Evolutionary conservation across 1,140 invertebrate species (phyloP), one percentile per base, ranked within the genome.

Genomic region (Cyphomyrmex costatus): DNA sequence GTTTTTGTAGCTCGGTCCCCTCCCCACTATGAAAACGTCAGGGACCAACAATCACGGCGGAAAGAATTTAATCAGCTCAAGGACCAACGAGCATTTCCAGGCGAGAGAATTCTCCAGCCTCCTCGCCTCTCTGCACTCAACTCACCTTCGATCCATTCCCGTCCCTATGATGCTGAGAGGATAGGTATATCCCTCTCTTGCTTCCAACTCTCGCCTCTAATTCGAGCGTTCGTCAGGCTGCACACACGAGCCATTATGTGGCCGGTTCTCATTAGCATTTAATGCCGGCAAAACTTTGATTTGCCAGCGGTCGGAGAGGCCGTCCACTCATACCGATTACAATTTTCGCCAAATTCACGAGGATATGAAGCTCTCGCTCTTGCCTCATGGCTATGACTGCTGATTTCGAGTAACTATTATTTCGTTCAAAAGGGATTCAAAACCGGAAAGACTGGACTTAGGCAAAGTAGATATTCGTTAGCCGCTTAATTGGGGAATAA

Each of bases 211-310:
- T 89, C 86, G 86, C 87, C 80, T 87, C 85, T 92, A 92, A 92
- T 92, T 92, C 89, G 82, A 91, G 71, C 87, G 86, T 90, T 92
- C 91, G 89, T 92, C 91, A 91, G 87, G 77, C 68, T 71, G 87
- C 91, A 90, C 87, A 92, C 85, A 92, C 91, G 89, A 89, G 85
- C 87, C 90, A 91, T 92, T 92, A 92, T 92, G 90, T 83, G 85
- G 78, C 86, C 76, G 82, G 88, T 87, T 91, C 92, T 93, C 89
- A 92, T 92, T 88, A 91, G 91, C 90, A 93, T 93, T 93, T 93
- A 93, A 93, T 93, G 89, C 92, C 89, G 80, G 80, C 82, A 76
- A 92, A 92, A 93, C 88, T 92, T 92, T 92, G 92, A 93, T 93
- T 93, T 93, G 89, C 88, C 91, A 61, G 86, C 86, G 88, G 90